Percentiles rank a stretch among this genome's conserved stretches.
Evolutionary conservation across 2,797 vertebrate genomes (phyloP).

Genomic region (Erethizon dorsatum): DNA sequence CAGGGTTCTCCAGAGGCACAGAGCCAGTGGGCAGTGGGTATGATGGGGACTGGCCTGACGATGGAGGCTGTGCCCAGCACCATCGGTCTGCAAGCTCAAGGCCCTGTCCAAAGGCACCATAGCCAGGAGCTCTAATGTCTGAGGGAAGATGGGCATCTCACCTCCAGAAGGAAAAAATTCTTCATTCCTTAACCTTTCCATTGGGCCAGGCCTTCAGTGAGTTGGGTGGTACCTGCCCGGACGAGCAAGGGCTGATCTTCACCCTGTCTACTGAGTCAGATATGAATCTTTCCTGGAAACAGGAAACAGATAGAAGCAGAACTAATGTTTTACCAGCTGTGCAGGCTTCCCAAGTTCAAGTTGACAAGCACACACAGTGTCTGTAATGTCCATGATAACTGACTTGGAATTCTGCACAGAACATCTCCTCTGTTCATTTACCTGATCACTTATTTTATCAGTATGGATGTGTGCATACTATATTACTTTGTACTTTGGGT

Average conservation of each 20-base stretch:
- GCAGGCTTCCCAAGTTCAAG: neutral
- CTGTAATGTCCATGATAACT: neutral
- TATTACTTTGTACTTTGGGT: constrained; percentile 22
- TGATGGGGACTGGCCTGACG: neutral
- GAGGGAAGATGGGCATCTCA: neutral
- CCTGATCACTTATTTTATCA: neutral
- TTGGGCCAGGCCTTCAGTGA: neutral
- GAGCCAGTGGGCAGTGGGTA: neutral
- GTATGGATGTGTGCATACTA: neutral
- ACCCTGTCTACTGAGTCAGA: neutral
- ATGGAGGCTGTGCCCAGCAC: neutral
- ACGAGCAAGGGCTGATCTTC: neutral
- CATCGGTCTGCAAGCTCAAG: neutral
- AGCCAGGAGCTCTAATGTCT: neutral
- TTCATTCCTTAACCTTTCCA: neutral
- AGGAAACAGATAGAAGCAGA: neutral
- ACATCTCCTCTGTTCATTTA: neutral
- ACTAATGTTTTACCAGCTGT: neutral
- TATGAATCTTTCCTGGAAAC: neutral
- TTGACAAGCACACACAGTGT: neutral
- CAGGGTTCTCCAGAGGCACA: neutral
- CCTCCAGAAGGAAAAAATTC: neutral
- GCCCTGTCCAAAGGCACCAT: neutral
- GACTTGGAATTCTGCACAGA: neutral
- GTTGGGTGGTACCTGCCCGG: neutral